These are phyloP conservation scores for Rhodophaea formosa DNA, from an alignment of 2,888 invertebrate genomes.

Conservation along the genomic window DNA sequence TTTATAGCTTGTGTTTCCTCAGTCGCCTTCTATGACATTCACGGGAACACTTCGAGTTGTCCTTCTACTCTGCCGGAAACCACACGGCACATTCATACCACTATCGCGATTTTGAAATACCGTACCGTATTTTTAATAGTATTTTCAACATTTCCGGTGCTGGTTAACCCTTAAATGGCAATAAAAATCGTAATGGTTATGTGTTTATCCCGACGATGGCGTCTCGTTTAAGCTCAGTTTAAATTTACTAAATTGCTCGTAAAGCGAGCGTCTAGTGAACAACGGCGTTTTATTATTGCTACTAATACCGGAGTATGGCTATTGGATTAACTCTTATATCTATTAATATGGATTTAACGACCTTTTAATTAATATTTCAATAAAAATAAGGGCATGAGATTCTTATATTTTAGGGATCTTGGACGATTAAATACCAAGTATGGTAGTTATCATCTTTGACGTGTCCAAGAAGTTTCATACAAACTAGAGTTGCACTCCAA, in stretches of 20 bases:
- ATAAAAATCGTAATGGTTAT: conserved; percentile 35
- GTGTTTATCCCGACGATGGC: conserved; percentile 25
- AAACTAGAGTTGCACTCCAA: too few relatives aligned
- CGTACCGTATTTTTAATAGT: too few relatives aligned
- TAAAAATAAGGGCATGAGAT: too few relatives aligned
- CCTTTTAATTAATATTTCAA: neutral
- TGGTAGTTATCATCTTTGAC: too few relatives aligned
- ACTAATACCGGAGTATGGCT: neutral
- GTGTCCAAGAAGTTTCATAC: too few relatives aligned
- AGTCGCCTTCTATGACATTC: too few relatives aligned
- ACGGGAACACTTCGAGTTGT: too few relatives aligned
- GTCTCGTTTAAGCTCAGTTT: conserved; percentile 6
- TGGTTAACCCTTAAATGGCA: conserved; percentile 28
- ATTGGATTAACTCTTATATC: neutral
- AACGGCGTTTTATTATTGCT: neutral
- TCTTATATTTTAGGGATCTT: too few relatives aligned
- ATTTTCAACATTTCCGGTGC: neutral
- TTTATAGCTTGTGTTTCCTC: too few relatives aligned
- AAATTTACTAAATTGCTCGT: conserved; percentile 22
- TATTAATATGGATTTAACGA: conserved; percentile 8
- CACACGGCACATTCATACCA: too few relatives aligned
- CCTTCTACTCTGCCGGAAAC: too few relatives aligned
- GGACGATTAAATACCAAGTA: too few relatives aligned
- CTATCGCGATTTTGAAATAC: neutral
- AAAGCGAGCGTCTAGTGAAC: conserved; percentile 12